These are phyloP conservation scores for Agrochola litura DNA, from an alignment of 2,888 invertebrate genomes.

Conservation along the genomic window DNA sequence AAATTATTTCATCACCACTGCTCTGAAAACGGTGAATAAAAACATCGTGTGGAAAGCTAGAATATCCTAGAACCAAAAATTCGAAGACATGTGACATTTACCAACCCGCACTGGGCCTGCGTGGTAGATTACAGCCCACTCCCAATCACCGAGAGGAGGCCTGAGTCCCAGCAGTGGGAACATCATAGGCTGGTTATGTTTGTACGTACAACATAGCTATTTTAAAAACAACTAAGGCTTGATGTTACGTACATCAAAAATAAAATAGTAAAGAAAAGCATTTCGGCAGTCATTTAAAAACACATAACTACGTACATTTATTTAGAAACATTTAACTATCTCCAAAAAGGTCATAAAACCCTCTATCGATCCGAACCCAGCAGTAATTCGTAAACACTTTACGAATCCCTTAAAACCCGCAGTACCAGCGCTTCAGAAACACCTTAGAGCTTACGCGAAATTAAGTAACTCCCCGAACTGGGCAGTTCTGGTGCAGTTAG, in stretches of 20 bases:
- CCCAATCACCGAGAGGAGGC: too few relatives aligned
- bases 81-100: too few relatives aligned
- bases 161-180: too few relatives aligned
- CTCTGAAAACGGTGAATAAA: too few relatives aligned
- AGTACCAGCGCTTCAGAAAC: constrained; percentile 57
- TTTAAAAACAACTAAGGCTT: not conserved
- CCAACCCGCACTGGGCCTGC: too few relatives aligned
- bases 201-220: not conserved
- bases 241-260: not conserved
- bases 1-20: too few relatives aligned
- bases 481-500: constrained; percentile 76
- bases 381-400: constrained; percentile 43
- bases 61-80: too few relatives aligned
- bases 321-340: not conserved
- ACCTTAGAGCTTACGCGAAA: constrained; percentile 71
- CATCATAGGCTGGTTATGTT: too few relatives aligned
- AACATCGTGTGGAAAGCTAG: too few relatives aligned
- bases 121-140: too few relatives aligned
- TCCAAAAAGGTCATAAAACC: constrained; percentile 16
- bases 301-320: not conserved
- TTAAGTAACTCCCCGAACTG: constrained; percentile 75
- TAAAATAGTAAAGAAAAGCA: not conserved
- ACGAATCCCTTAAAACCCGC: constrained; percentile 46
- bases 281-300: not conserved
- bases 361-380: constrained; percentile 20